Conservation (phyloP, 2,113 vertebrate genomes). For the Peromyscus maniculatus region DNA sequence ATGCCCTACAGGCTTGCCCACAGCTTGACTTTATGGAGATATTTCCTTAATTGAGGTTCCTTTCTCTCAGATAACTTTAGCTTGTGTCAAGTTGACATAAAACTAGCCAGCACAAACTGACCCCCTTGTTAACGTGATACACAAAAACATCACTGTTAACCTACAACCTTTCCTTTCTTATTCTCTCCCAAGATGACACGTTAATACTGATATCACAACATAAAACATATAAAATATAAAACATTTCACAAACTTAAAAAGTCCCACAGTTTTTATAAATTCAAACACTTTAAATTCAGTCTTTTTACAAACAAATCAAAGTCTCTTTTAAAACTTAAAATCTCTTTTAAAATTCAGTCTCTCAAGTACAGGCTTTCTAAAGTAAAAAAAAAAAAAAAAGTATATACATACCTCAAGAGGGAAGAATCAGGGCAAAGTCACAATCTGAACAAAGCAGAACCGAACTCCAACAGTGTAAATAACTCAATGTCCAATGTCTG, state of each 20-base stretch:
- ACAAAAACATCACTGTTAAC: background rate
- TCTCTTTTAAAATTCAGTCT: background rate
- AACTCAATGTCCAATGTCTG: too few species aligned
- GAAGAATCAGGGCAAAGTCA: background rate
- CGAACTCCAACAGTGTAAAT: background rate
- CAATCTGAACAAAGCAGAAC: background rate
- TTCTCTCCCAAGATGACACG: background rate
- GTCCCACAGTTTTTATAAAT: background rate
- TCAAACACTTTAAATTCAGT: background rate
- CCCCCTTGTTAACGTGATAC: background rate
- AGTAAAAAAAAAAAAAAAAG: background rate
- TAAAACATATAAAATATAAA: background rate
- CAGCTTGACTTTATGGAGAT: background rate
- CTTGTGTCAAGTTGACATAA: background rate
- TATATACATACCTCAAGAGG: background rate
- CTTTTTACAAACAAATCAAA: background rate
- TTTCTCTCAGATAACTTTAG: background rate
- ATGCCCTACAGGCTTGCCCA: background rate
- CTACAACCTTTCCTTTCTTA: background rate
- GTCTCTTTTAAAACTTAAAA: background rate
- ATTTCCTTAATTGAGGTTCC: background rate
- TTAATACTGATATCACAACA: background rate
- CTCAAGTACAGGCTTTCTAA: background rate
- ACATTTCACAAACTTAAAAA: background rate
- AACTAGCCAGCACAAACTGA: background rate